phyloP scores from a whole-genome alignment of 2,797 vertebrate species.

The Iguana delicatissima region DNA sequence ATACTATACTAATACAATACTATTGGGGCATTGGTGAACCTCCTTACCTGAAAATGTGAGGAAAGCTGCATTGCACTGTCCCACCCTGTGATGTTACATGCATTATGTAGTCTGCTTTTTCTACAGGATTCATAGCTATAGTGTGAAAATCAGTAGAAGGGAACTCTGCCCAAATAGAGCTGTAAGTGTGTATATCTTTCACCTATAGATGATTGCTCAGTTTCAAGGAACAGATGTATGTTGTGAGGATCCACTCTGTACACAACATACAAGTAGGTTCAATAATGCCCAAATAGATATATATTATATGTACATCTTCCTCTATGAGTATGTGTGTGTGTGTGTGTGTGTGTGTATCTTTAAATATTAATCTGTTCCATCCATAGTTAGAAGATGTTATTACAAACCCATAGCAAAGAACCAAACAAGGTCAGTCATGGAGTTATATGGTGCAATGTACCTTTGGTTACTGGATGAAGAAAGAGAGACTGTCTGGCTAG shows the following conservation, averaged over 20 bases:
- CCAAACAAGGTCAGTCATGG: conserved; percentile 70
- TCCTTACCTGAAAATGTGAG: not conserved
- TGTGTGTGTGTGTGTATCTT: not conserved
- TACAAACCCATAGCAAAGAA: conserved; percentile 73
- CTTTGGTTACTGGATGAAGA: conserved; percentile 73
- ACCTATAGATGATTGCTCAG: not conserved
- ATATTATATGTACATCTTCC: no score
- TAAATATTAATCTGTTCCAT: conserved; percentile 10
- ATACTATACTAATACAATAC: not conserved
- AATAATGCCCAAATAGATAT: not conserved
- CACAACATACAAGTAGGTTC: not conserved
- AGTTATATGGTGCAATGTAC: conserved; percentile 71
- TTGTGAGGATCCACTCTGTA: not conserved
- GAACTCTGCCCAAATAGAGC: not conserved
- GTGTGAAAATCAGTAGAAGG: not conserved
- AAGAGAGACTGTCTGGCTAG: conserved; percentile 73
- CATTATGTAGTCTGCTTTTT: not conserved
- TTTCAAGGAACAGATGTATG: not conserved
- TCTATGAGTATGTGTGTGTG: not conserved
- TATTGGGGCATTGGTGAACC: not conserved
- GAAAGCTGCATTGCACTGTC: not conserved
- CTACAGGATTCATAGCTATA: no score
- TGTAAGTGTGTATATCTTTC: not conserved
- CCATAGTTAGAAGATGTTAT: conserved; percentile 74
- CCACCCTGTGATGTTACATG: not conserved